Evolutionary conservation across 2,888 invertebrate species (phyloP).

Genomic region (Lottia scabra): DNA sequence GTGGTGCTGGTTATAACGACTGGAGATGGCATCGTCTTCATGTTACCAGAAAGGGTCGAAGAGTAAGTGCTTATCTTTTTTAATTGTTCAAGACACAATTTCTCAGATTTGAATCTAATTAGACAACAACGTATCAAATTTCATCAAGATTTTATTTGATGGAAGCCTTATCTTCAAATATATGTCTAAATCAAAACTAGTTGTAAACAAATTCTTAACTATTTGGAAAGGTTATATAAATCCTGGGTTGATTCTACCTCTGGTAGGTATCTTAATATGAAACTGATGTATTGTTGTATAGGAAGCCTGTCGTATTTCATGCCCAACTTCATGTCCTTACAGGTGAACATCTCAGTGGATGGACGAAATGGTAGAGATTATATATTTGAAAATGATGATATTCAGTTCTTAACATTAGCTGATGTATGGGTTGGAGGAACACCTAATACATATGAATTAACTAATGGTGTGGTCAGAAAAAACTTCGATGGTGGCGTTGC

Average conservation of each 20-base stretch:
- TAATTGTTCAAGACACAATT: too few relatives aligned
- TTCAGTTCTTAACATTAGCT: conserved; percentile 47
- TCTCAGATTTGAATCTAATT: too few relatives aligned
- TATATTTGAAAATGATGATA: conserved; percentile 23
- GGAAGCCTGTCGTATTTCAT: too few relatives aligned
- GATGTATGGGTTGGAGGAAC: conserved; percentile 58
- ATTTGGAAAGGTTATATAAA: too few relatives aligned
- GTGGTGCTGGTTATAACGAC: conserved; percentile 41
- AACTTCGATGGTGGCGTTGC: conserved; percentile 59
- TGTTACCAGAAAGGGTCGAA: conserved; percentile 36
- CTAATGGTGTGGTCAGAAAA: conserved; percentile 38
- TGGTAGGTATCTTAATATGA: too few relatives aligned
- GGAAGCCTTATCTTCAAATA: too few relatives aligned
- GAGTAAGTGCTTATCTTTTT: conserved; percentile 32
- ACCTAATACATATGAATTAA: conserved; percentile 36
- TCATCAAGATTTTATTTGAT: too few relatives aligned
- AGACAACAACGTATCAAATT: too few relatives aligned
- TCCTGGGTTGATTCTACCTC: too few relatives aligned
- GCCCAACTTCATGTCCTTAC: conserved; percentile 1
- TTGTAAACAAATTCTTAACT: too few relatives aligned
- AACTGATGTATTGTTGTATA: too few relatives aligned
- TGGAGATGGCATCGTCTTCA: conserved; percentile 47
- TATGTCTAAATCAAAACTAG: too few relatives aligned
- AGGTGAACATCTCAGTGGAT: conserved; percentile 56
- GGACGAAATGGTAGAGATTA: conserved; percentile 36